Base-by-base conservation (phyloP, 2,888 invertebrate species). In the Drosophila prostipennis region DNA sequence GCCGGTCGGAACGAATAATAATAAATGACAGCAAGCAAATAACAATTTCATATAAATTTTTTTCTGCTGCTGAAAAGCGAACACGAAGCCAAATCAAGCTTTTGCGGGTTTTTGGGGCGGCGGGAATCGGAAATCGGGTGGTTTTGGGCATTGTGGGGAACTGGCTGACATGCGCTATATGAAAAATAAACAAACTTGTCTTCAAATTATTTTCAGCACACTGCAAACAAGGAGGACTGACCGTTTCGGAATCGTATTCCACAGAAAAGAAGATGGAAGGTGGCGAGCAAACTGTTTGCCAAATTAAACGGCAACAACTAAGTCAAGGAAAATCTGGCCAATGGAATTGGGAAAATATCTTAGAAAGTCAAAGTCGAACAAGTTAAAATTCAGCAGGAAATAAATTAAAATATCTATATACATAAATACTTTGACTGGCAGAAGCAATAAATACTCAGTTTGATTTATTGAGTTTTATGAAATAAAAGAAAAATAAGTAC, bases 131-230 rank as follows among this genome's bases (percentile, higher is more conserved):
- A 23, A 16, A 19, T 23, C 2, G 23, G 23, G 49, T 23, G 23
- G 51, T 42, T 52, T 37, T 16, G 53, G 26, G 42, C 16, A 23
- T 32, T 40, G 51, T 23, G 59, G 32, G 43, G 2, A 29, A 34
- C 16, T 52, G 45, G 39, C 39, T 57, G 70, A 40, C 61, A 63
- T 63, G 59, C 58, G 52, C 56, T 55, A 70, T 63, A 79, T 67
- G 61, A 70, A 72, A 84, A 76, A 63, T 60, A 87, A 87, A 87
- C 76, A 84, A 81, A 77, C 73, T 81, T 72, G 57, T 61, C 67
- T 59, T 45, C 42, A 59, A 73, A 79, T 71, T 74, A 71, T 74
- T 79, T 70, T 58, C 55, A 46, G 59, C 19, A 36, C 11, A 43
- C 37, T 42, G 52, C 49, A 64, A 48, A 58, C 45, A 48, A 45